phyloP scores from a whole-genome alignment of 1,140 invertebrate species.

The Phenacoccus solenopsis region DNA sequence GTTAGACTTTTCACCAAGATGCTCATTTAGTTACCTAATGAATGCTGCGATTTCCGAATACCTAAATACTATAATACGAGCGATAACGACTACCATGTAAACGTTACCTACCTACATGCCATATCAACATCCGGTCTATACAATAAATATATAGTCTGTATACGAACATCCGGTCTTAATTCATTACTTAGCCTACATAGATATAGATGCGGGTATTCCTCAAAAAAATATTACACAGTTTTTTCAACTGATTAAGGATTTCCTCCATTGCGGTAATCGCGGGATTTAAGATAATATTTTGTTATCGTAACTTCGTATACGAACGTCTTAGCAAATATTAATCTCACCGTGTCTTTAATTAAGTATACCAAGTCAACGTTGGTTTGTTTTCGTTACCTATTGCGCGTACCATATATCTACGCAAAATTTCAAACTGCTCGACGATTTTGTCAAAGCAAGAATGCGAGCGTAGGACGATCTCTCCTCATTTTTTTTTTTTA shows the following conservation, averaged over 20 bases:
- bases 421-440: too few relatives aligned
- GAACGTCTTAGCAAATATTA: too few relatives aligned
- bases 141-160: constrained; percentile 3
- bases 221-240: background rate
- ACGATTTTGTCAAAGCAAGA: too few relatives aligned
- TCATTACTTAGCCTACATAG: constrained; percentile 11
- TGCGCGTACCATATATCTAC: too few relatives aligned
- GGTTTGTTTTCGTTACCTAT: too few relatives aligned
- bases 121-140: constrained; percentile 13
- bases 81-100: background rate
- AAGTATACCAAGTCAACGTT: too few relatives aligned
- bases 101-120: constrained; percentile 9
- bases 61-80: constrained; percentile 1
- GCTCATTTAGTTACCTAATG: too few relatives aligned
- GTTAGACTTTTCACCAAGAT: too few relatives aligned
- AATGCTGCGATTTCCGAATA: constrained; percentile 4
- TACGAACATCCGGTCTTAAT: constrained; percentile 10
- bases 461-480: too few relatives aligned
- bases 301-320: too few relatives aligned
- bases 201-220: constrained; percentile 7
- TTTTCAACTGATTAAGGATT: constrained; percentile 2
- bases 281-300: background rate
- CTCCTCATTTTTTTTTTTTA: too few relatives aligned
- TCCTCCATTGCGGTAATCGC: background rate
- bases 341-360: too few relatives aligned